phyloP scores from a whole-genome alignment of 1,140 invertebrate species.

The Pteromalus puparum region DNA sequence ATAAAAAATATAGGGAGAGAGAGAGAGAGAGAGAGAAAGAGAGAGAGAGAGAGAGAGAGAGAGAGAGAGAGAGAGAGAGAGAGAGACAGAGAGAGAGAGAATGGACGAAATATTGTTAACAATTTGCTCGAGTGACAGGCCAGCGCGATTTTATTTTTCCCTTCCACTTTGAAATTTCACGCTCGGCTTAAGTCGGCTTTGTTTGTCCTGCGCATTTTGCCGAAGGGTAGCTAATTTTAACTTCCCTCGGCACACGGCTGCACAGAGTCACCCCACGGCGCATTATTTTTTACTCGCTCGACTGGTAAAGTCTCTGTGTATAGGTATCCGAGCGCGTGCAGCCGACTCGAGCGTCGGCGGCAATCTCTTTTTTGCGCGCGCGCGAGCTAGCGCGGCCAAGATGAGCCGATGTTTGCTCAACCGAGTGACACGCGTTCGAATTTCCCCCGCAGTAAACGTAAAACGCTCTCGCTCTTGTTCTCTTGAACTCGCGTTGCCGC shows the following conservation, averaged over 20 bases:
- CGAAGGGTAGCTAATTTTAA: constrained; percentile 61
- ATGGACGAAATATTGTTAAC: neutral
- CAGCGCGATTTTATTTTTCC: neutral
- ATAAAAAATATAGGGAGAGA: no score
- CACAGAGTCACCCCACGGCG: neutral
- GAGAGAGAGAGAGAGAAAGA: no score
- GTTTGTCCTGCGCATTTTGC: constrained; percentile 50
- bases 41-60: no score
- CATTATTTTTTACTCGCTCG: constrained; percentile 6
- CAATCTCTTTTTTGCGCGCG: constrained; percentile 9
- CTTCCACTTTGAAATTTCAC: neutral
- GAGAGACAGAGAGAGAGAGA: no score
- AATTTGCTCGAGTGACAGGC: neutral
- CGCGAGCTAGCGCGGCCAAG: neutral
- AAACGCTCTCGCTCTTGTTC: neutral
- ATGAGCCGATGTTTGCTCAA: constrained; percentile 43
- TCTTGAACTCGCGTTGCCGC: neutral
- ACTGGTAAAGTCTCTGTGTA: neutral
- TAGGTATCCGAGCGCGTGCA: neutral
- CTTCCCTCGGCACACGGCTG: constrained; percentile 10
- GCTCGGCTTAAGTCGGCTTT: neutral
- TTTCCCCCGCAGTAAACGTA: constrained; percentile 21
- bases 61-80: no score
- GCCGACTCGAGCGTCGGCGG: neutral
- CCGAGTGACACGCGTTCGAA: constrained; percentile 40